These are phyloP conservation scores for Paradoxurus hermaphroditus DNA, from an alignment of 2,113 vertebrate species.

Conservation along the genomic window DNA sequence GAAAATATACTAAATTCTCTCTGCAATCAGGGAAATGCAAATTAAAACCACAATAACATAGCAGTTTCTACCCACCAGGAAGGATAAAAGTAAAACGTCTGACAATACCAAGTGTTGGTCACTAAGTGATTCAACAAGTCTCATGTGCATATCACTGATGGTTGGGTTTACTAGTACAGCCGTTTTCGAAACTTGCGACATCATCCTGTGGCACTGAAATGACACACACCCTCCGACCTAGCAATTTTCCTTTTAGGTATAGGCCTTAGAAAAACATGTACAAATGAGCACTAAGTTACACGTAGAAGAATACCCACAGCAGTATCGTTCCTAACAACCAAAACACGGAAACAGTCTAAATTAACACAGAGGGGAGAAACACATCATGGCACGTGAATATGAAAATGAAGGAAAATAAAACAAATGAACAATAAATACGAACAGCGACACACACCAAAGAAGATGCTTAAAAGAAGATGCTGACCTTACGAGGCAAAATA, in stretches of 20 bases:
- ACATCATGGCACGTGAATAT: not conserved
- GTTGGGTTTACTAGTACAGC: not conserved
- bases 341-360: not conserved
- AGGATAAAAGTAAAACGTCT: not conserved
- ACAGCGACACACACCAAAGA: not conserved
- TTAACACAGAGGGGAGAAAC: not conserved
- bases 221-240: not conserved
- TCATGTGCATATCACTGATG: not conserved
- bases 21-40: not conserved
- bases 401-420: not conserved
- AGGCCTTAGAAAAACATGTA: not conserved
- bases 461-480: not conserved
- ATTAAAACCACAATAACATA: not conserved
- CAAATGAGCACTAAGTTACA: not conserved
- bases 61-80: not conserved
- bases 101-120: not conserved
- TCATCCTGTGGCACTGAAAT: not conserved
- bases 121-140: not conserved
- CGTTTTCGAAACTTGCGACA: not conserved
- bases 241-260: not conserved
- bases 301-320: not conserved
- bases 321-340: not conserved
- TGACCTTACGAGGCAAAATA: constrained; percentile 20
- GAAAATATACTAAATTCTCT: not conserved
- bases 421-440: not conserved